These are phyloP conservation scores for Cephus nigrinus DNA, from an alignment of 2,888 invertebrate species.

Conservation along the genomic window DNA sequence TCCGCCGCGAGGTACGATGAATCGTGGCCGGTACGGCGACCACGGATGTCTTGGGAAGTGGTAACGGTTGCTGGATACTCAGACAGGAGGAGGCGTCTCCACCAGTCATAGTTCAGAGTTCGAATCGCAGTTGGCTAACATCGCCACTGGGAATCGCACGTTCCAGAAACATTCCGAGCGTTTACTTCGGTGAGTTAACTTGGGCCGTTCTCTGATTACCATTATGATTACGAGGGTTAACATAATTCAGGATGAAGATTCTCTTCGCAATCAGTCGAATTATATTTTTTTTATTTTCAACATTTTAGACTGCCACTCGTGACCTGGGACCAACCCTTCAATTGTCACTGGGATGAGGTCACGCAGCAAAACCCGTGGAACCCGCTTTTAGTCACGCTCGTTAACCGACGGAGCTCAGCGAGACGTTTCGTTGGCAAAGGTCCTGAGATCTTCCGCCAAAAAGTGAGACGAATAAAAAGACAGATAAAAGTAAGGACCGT, in stretches of 20 bases:
- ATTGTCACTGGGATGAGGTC: slow-evolving; percentile 11
- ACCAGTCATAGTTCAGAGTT: slow-evolving; percentile 19
- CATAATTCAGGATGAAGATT: background rate
- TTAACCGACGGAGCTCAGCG: slow-evolving; percentile 36
- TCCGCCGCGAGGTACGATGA: background rate
- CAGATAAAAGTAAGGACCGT: background rate
- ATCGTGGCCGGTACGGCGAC: background rate
- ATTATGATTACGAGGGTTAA: background rate
- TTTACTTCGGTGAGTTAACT: slow-evolving; percentile 3
- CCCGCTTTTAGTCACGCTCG: slow-evolving; percentile 48
- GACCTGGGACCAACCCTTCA: slow-evolving; percentile 1
- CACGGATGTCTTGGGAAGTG: background rate
- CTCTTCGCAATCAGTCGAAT: background rate
- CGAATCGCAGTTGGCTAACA: slow-evolving; percentile 22
- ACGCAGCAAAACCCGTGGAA: slow-evolving; percentile 27
- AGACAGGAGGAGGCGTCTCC: background rate
- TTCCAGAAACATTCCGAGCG: slow-evolving; percentile 41
- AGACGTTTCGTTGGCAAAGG: slow-evolving; percentile 20
- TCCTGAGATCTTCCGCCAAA: slow-evolving; percentile 29
- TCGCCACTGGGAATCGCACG: slow-evolving; percentile 44
- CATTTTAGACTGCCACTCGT: background rate
- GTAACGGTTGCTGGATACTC: background rate
- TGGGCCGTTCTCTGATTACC: background rate
- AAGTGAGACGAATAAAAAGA: slow-evolving; percentile 4
- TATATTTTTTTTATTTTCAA: background rate